Percentiles rank a stretch among this genome's conserved stretches.
Evolutionary conservation across 2,797 vertebrate species (phyloP).

Genomic region (Brachyrhaphis roseni): DNA sequence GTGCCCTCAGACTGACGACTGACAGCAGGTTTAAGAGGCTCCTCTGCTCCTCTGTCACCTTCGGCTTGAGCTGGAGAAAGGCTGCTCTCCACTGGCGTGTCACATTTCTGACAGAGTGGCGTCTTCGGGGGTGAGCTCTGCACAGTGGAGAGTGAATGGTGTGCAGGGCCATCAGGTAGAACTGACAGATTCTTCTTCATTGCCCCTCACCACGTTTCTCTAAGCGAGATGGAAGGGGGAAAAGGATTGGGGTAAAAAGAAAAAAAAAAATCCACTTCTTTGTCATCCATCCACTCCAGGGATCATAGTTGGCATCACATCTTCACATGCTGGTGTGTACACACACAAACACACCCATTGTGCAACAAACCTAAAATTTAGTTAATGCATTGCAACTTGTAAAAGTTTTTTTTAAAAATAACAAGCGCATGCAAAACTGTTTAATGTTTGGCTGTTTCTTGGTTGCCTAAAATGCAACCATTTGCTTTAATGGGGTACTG

Average conservation of each 20-base stretch:
- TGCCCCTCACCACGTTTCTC: conserved; percentile 12
- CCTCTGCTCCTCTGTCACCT: conserved; percentile 50
- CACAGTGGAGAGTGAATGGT: conserved; percentile 19
- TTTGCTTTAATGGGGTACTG: background rate
- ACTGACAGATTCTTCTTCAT: conserved; percentile 20
- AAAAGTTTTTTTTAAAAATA: background rate
- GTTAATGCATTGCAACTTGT: background rate
- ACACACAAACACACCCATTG: conserved; percentile 12
- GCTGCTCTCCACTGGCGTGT: conserved; percentile 39
- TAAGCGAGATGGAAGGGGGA: conserved; percentile 6
- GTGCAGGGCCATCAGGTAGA: conserved; percentile 18
- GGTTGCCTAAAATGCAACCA: background rate
- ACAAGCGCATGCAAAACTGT: background rate
- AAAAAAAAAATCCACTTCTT: conserved; percentile 23
- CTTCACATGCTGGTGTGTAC: conserved; percentile 2
- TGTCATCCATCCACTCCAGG: conserved; percentile 45
- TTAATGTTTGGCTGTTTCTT: background rate
- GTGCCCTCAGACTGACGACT: conserved; percentile 40
- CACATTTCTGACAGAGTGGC: conserved; percentile 55
- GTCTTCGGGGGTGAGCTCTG: conserved; percentile 21
- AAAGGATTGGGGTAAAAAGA: conserved; percentile 4
- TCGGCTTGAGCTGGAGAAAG: conserved; percentile 37
- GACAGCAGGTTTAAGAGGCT: conserved; percentile 17
- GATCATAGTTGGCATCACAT: conserved; percentile 54
- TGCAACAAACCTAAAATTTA: conserved; percentile 32